Evolutionary conservation across 2,888 invertebrate species (phyloP), one percentile per base, ranked within the genome.

Genomic region (Philhelius pedissequus): DNA sequence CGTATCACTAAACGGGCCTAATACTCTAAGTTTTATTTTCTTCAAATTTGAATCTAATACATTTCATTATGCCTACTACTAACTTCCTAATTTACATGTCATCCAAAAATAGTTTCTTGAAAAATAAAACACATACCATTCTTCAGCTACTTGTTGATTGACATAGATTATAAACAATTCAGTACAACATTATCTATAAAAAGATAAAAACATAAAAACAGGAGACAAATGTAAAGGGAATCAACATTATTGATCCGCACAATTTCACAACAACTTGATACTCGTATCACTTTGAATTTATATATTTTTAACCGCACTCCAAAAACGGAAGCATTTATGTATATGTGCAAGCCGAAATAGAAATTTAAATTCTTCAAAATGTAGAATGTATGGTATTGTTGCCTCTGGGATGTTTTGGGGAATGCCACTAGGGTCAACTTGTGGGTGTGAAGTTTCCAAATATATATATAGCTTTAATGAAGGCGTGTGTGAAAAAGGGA

Each of bases 391-490:
- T 43, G 20, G 30, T 62, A 66, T 62, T 70, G 58, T 43, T 40
- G 48, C 50, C 58, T 75, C 27, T 52, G 80, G 80, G 62, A n/a
- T 15, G 9, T 56, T 56, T 64, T 38, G 66, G 60, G 62, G 56
- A 56, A 40, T 69, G 20, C 1, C 25, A 25, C 54, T 38, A 22
- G 13, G 40, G 45, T 38, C 56, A 58, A 48, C 56, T 58, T 35
- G 80, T 75, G 62, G 75, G 75, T 62, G 69, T 62, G 32, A 11
- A 38, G 43, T 58, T 58, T 69, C 76, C 56, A 50, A 76, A 81
- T 64, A 76, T 76, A 76, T 40, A 4, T 35, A n/a, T n/a, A n/a
- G n/a, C 8, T 35, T 60, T 1, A 58, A 22, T 38, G 9, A 60
- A 27, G 35, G 20, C n/a, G 13, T 4, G 5, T 25, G 38, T 38